Base-by-base conservation (phyloP, 2,797 vertebrate species). In the Rhinophrynus dorsalis region DNA sequence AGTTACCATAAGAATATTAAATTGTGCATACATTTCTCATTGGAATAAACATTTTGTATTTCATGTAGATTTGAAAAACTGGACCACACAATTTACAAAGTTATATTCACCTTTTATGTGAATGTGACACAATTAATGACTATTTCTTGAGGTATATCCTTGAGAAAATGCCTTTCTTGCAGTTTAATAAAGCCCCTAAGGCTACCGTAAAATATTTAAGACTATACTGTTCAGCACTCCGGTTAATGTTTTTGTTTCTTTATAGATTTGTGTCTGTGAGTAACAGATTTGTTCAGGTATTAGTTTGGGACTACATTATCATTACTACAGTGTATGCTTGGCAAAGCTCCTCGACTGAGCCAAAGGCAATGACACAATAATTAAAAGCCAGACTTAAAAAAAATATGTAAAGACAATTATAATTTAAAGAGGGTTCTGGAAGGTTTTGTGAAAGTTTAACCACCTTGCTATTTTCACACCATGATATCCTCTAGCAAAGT, bases 301-400 rank as follows among this genome's bases (percentile, higher is more conserved):
- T 18, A 44, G 48, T 61, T 61, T 70, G 32, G 50, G 48, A 44
- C 27, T 47, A 5, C 10, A 37, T 40, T 44, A 44, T 62, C 48
- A 37, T 61, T 61, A n/a, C n/a, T n/a, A n/a, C n/a, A n/a, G n/a
- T n/a, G n/a, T n/a, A n/a, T n/a, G n/a, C 61, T 59, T 56, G 52
- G 52, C 54, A 59, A 52, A 24, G 61, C 60, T 64, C 55, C 26
- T 66, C 55, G 56, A 51, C 37, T 44, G 44, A 17, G 61, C 69
- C 69, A 54, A 47, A 30, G 37, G 70, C 70, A 60, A 59, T 72
- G 62, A 73, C 55, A 73, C 52, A 73, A 73, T 67, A 73, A 73
- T 65, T 67, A 72, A 60, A 73, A 66, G 58, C 60, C 61, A 44
- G 33, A 45, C 54, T 66, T 66, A 66, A 73, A 66, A 30, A 50